Conservation (phyloP, 2,797 vertebrate species). For the Lacerta agilis region DNA sequence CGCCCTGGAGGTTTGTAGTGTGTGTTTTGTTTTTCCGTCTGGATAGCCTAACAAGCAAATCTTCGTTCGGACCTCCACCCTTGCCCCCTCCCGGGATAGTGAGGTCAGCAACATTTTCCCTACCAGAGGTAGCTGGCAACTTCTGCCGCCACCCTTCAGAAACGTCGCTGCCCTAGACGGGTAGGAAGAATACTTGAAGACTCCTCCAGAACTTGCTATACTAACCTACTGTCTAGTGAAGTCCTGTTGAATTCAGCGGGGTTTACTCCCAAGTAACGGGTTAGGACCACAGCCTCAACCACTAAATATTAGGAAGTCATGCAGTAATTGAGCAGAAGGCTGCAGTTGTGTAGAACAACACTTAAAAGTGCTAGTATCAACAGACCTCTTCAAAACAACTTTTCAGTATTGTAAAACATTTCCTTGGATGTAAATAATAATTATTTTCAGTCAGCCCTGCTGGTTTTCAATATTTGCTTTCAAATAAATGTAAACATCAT, state of each 20-base stretch:
- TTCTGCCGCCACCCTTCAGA: background rate
- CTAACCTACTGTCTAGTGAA: no score
- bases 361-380: background rate
- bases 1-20: background rate
- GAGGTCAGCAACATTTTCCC: background rate
- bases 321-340: background rate
- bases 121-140: background rate
- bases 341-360: background rate
- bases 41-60: background rate
- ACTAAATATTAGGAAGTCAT: background rate
- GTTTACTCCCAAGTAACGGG: no score
- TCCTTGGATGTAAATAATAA: background rate
- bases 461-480: background rate
- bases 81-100: background rate
- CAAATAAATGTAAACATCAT: background rate
- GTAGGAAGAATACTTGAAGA: background rate
- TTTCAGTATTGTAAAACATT: background rate
- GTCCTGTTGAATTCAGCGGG: no score
- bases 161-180: slow-evolving; percentile 6
- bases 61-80: background rate
- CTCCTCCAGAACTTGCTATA: background rate
- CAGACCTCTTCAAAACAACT: background rate
- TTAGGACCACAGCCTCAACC: no score
- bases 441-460: background rate
- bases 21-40: background rate